These are phyloP conservation scores for Montipora capitata DNA, from an alignment of 92 coral and sea anemone genomes.

Conservation along the genomic window DNA sequence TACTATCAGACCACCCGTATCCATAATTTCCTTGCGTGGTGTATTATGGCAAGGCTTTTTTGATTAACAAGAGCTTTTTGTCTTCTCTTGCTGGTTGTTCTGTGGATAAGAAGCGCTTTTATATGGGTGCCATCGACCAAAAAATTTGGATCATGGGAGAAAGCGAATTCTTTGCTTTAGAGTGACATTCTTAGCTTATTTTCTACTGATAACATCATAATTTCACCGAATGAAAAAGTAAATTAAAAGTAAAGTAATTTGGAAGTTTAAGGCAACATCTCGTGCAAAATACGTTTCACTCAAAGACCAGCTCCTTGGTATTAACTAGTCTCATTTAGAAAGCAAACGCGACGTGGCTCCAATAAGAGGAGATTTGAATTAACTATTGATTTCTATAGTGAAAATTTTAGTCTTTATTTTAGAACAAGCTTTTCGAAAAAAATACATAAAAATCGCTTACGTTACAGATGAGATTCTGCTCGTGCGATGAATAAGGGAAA, in stretches of 20 bases:
- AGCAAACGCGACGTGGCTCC: background rate
- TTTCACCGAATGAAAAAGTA: conserved; percentile 54
- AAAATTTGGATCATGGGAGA: conserved; percentile 30
- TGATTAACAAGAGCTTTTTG: conserved; percentile 49
- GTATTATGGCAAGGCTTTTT: conserved; percentile 25
- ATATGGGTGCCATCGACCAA: conserved; percentile 32
- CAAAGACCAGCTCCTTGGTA: conserved; percentile 5
- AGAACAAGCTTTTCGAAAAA: background rate
- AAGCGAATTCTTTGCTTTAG: conserved; percentile 4
- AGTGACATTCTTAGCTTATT: conserved; percentile 46
- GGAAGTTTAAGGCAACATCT: conserved; percentile 27
- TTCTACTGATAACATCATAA: conserved; percentile 61
- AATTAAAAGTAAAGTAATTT: conserved; percentile 59
- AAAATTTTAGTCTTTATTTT: background rate
- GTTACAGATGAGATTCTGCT: background rate
- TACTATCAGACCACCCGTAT: conserved; percentile 73
- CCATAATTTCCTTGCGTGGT: conserved; percentile 52
- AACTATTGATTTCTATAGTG: background rate
- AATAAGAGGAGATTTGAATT: no score
- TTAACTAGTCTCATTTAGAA: conserved; percentile 17
- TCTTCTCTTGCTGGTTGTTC: conserved; percentile 41
- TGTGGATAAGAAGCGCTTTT: conserved; percentile 1
- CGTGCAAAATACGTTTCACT: background rate
- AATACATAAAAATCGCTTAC: background rate
- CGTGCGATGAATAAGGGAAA: background rate